Base-by-base conservation (phyloP, 2,888 invertebrate genomes). In the Melanophora roralis region DNA sequence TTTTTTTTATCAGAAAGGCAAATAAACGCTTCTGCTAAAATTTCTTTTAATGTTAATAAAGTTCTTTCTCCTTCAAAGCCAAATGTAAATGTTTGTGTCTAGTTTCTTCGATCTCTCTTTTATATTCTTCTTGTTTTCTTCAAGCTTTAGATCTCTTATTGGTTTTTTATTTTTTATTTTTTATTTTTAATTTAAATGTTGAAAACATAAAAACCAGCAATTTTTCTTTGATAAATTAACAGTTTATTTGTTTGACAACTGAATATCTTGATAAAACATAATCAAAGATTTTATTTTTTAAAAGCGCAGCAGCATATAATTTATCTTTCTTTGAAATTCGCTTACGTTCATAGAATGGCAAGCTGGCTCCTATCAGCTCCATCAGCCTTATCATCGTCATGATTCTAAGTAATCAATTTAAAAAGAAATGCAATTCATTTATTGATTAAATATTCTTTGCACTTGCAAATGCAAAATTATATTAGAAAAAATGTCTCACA, bases 381-480 rank as follows among this genome's bases (percentile, higher is more conserved):
- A 47, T 47, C 9, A 21, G 3, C 19, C 16, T 47, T 9, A 59
- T 47, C 6, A 47, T 8, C 34, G 36, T 32, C 8, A n/a, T n/a
- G n/a, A n/a, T n/a, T n/a, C n/a, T n/a, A n/a, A n/a, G n/a, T n/a
- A n/a, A 45, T 36, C 8, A 14, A 0, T 19, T 23, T 12, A 21
- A n/a, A 47, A 21, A 32, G 5, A 4, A 14, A 8, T 16, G 6
- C 14, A 11, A 8, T 16, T 34, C 49, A 11, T 7, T 12, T 34
- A 40, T 59, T 65, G 38, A 49, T 38, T 11, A 3, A 47, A 65
- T 40, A 32, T 32, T 32, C 19, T 8, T 51, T 59, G 49, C 21
- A 73, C n/a, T n/a, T 65, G 47, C 49, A n/a, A 14, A 21, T 14
- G 23, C 8, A 36, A 32, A 57, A 65, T 12, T 47, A 64, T 45